Evolutionary conservation across 2,113 vertebrate species (phyloP).

Genomic region (Onychostoma macrolepis): DNA sequence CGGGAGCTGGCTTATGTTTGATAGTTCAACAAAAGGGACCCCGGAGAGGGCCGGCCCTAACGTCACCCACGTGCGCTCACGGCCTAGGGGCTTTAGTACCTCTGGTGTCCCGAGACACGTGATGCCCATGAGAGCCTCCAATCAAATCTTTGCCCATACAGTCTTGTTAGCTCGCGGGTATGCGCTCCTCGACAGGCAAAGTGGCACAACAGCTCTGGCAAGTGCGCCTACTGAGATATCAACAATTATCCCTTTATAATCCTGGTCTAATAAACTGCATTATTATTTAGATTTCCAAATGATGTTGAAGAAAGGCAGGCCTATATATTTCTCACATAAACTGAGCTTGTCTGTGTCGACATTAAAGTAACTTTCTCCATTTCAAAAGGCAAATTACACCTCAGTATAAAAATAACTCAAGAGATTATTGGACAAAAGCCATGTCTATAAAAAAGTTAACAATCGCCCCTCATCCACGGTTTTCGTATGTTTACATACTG

Average conservation of each 20-base stretch:
- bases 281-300: neutral
- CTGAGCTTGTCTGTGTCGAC: neutral
- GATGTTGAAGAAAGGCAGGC: neutral
- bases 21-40: constrained; percentile 95
- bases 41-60: constrained; percentile 93
- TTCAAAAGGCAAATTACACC: neutral
- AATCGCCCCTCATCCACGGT: neutral
- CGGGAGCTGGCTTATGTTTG: constrained; percentile 89
- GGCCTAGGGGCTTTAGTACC: constrained; percentile 80
- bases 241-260: neutral
- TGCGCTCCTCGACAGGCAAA: constrained; percentile 64
- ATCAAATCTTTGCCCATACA: constrained; percentile 74
- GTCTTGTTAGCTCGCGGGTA: constrained; percentile 68
- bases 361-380: neutral
- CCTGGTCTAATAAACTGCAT: neutral
- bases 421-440: neutral
- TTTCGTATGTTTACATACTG: neutral
- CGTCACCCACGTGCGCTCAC: constrained; percentile 90
- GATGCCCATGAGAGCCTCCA: constrained; percentile 80
- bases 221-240: neutral
- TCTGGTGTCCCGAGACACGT: constrained; percentile 87
- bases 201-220: constrained; percentile 19
- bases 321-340: neutral
- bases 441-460: neutral
- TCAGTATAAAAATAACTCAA: neutral